Conservation (phyloP, 2,797 vertebrate species). For the Helarctos malayanus region DNA sequence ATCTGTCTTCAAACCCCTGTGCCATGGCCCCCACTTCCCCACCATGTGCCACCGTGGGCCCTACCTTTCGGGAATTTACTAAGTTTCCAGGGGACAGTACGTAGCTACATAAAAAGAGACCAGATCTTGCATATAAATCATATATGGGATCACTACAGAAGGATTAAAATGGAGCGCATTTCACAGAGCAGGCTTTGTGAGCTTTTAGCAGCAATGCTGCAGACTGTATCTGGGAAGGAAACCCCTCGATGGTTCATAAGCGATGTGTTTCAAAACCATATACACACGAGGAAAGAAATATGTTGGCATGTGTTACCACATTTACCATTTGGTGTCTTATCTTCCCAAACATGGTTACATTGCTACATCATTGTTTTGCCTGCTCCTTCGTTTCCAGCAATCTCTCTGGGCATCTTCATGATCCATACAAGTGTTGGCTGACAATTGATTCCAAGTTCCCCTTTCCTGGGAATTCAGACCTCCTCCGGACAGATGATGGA, state of each 20-base stretch:
- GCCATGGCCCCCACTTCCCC: neutral
- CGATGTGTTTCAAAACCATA: conserved; percentile 19
- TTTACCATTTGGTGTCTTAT: neutral
- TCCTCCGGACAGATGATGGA: neutral
- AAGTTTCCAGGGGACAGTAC: conserved; percentile 27
- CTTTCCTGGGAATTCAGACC: neutral
- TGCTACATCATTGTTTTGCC: neutral
- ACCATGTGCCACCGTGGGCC: neutral
- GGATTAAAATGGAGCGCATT: conserved; percentile 56
- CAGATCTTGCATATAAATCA: conserved; percentile 28
- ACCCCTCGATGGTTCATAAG: conserved; percentile 47
- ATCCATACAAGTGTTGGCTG: neutral
- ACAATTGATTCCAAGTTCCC: neutral
- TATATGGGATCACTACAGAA: conserved; percentile 36
- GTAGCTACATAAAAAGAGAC: conserved; percentile 7
- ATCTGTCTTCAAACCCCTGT: neutral
- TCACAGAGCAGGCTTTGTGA: conserved; percentile 63
- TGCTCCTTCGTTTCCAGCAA: neutral
- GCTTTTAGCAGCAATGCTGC: conserved; percentile 18
- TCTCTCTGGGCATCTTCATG: neutral
- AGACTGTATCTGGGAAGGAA: conserved; percentile 28
- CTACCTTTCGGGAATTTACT: neutral
- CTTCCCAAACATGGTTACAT: neutral
- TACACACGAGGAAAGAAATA: neutral
- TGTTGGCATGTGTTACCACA: neutral